A percentile compares a stretch with the other conserved stretches of the same genome.
These are phyloP conservation scores for Haemorhous mexicanus DNA, from an alignment of 2,113 vertebrate species.

Conservation along the genomic window DNA sequence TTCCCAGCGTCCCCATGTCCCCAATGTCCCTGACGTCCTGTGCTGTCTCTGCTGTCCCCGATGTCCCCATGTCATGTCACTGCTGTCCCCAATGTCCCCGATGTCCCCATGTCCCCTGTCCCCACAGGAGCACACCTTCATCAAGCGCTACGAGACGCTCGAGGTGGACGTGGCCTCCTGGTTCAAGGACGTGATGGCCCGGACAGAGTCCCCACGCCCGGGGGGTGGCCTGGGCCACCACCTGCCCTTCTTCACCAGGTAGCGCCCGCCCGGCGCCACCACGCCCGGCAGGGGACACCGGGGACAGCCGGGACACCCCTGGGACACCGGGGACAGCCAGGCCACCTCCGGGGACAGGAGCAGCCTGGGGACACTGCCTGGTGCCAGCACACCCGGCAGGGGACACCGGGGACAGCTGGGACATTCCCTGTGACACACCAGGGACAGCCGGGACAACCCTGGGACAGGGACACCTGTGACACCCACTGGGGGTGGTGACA, in stretches of 20 bases:
- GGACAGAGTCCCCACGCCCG: constrained; percentile 90
- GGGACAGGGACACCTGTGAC: background rate
- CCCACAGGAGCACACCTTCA: constrained; percentile 85
- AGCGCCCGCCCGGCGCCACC: constrained; percentile 58
- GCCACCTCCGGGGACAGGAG: background rate
- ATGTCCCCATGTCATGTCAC: background rate
- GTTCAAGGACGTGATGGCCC: constrained; percentile 95
- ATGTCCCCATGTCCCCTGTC: background rate
- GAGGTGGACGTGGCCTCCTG: constrained; percentile 94
- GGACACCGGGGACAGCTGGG: background rate
- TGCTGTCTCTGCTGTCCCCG: background rate
- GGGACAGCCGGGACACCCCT: background rate
- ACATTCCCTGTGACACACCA: background rate
- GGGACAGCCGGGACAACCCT: background rate
- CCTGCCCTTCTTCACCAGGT: constrained; percentile 94
- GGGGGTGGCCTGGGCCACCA: constrained; percentile 90
- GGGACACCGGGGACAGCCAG: background rate
- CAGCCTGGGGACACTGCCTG: background rate
- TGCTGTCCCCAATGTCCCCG: background rate
- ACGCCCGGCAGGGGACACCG: background rate
- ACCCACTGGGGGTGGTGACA: background rate
- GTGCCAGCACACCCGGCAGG: too few species aligned
- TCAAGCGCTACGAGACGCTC: constrained; percentile 88
- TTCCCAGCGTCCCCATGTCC: too few species aligned
- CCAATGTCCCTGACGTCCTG: background rate